These are phyloP conservation scores for Cassiopea andromeda DNA, from an alignment of 30 jellyfish, hydroid and myxozoan genomes.

Conservation along the genomic window DNA sequence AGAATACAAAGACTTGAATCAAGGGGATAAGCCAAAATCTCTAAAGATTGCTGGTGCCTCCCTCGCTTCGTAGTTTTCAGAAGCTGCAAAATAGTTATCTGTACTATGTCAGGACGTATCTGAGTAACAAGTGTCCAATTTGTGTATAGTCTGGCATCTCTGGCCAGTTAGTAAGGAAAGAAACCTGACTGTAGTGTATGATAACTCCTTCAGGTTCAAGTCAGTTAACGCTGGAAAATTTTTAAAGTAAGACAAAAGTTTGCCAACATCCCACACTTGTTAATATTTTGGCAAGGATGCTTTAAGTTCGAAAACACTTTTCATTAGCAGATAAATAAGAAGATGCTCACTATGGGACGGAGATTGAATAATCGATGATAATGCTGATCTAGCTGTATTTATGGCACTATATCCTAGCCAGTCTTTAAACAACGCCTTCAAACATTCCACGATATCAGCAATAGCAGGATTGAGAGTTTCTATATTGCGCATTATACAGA, in stretches of 20 bases:
- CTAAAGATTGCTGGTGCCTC: background rate
- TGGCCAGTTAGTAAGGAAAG: background rate
- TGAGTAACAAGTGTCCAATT: background rate
- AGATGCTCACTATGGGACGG: background rate
- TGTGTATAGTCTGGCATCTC: background rate
- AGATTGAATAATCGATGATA: background rate
- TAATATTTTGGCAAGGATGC: background rate
- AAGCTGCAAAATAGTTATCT: background rate
- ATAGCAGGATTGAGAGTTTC: background rate
- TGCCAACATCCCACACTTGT: background rate
- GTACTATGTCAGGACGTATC: background rate
- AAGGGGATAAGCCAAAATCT: background rate
- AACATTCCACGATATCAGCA: background rate
- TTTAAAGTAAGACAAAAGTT: background rate
- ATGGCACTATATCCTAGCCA: background rate
- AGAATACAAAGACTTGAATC: background rate
- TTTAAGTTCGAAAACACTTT: background rate
- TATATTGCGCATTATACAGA: background rate
- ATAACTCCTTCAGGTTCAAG: background rate
- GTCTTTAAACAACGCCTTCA: background rate
- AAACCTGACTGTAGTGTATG: background rate
- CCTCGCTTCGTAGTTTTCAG: constrained; percentile 9
- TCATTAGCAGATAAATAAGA: background rate
- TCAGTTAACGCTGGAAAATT: background rate
- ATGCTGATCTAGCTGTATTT: background rate